Conservation (phyloP, 1,140 invertebrate genomes). For the Telenomus remus region DNA sequence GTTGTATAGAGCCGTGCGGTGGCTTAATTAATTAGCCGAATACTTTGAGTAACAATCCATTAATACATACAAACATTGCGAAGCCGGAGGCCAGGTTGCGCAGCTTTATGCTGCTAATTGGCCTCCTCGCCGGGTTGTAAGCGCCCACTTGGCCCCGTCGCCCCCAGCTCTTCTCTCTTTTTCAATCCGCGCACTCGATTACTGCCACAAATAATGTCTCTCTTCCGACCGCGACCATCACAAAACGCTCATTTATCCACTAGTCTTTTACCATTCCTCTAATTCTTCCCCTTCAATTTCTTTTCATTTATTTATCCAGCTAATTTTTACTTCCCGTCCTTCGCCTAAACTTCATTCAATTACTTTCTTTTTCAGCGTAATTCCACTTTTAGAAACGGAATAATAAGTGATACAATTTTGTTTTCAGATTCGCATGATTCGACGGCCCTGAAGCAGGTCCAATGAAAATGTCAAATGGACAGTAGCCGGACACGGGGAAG, state of each 20-base stretch:
- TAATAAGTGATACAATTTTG: too few species aligned
- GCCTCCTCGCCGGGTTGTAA: constrained; percentile 75
- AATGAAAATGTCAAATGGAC: constrained; percentile 77
- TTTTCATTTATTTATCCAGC: background rate
- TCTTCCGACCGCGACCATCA: constrained; percentile 14
- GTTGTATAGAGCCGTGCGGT: constrained; percentile 58
- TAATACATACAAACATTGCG: constrained; percentile 75
- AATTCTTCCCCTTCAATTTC: background rate
- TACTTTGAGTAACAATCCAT: constrained; percentile 76
- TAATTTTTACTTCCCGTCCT: too few species aligned
- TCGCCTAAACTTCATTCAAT: too few species aligned
- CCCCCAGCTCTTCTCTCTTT: constrained; percentile 37
- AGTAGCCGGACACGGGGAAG: constrained; percentile 74
- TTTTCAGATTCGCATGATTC: background rate
- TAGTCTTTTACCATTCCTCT: constrained; percentile 24
- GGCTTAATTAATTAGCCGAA: constrained; percentile 76
- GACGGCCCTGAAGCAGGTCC: constrained; percentile 61
- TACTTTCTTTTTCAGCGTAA: too few species aligned
- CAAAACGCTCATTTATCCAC: constrained; percentile 42
- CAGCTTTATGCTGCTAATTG: constrained; percentile 76
- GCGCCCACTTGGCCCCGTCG: constrained; percentile 61
- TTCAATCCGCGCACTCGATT: constrained; percentile 42
- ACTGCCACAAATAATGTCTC: constrained; percentile 39
- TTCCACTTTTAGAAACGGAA: too few species aligned
- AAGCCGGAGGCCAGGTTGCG: constrained; percentile 65